Evolutionary conservation across 2,113 vertebrate species (phyloP).

Genomic region (Ctenodactylus gundi): DNA sequence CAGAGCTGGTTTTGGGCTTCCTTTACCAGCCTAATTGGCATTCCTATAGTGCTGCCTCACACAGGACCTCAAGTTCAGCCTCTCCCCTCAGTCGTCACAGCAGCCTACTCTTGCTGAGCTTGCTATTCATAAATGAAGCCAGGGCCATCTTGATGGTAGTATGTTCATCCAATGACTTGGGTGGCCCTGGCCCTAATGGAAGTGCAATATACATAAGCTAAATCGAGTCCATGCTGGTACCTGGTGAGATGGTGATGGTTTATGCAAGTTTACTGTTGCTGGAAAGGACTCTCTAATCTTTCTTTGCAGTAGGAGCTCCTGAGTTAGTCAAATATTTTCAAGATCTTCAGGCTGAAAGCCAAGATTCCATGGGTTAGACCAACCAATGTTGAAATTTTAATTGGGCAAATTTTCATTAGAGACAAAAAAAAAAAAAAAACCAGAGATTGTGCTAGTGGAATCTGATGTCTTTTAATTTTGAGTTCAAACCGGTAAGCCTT

Average conservation of each 20-base stretch:
- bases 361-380: background rate
- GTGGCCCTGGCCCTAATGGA: background rate
- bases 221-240: background rate
- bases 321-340: background rate
- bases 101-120: background rate
- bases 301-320: background rate
- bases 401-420: conserved; percentile 42
- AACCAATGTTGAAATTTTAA: conserved; percentile 48
- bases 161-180: background rate
- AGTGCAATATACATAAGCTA: rapidly evolving
- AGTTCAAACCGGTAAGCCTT: background rate
- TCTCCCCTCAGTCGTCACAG: background rate
- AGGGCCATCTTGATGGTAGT: background rate
- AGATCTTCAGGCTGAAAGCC: conserved; percentile 19
- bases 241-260: background rate
- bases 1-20: background rate
- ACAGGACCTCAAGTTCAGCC: rapidly evolving
- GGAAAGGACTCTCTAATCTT: background rate
- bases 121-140: background rate
- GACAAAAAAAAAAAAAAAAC: background rate
- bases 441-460: background rate
- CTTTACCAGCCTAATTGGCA: background rate
- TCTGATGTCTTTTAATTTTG: background rate
- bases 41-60: background rate
- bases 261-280: background rate